Percentiles rank a stretch among this genome's conserved stretches.
Evolutionary conservation across 1,140 invertebrate species (phyloP).

Genomic region (Cydia pomonella): DNA sequence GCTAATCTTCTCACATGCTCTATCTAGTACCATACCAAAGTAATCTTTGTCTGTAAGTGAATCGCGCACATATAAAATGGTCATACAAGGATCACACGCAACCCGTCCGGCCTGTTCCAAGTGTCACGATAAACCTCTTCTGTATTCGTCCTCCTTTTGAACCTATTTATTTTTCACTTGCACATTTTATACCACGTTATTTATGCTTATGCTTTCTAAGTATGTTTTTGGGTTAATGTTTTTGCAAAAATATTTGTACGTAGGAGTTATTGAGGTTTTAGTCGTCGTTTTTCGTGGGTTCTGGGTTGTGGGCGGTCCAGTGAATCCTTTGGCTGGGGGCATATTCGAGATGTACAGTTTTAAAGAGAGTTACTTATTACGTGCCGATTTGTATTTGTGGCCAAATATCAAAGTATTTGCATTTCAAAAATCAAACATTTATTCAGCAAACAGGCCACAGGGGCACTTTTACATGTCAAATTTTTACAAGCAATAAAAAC

Average conservation of each 20-base stretch:
- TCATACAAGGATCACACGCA: constrained; percentile 16
- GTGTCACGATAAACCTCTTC: constrained; percentile 28
- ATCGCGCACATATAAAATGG: constrained; percentile 18
- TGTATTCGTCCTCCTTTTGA: constrained; percentile 30
- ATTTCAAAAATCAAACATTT: too few relatives aligned
- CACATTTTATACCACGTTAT: constrained; percentile 22
- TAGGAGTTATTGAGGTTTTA: background rate
- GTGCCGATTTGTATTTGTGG: too few relatives aligned
- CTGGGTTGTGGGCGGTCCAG: background rate
- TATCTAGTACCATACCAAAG: background rate
- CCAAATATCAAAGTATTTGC: too few relatives aligned
- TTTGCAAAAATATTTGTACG: constrained; percentile 5
- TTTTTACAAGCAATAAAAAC: too few relatives aligned
- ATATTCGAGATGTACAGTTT: too few relatives aligned
- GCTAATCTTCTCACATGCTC: background rate
- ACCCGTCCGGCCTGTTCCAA: constrained; percentile 25
- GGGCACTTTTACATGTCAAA: too few relatives aligned
- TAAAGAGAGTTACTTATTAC: too few relatives aligned
- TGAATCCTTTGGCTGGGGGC: background rate
- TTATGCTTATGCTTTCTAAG: constrained; percentile 30
- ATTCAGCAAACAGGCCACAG: too few relatives aligned
- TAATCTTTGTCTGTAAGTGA: background rate
- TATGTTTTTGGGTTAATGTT: constrained; percentile 32
- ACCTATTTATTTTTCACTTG: constrained; percentile 30
- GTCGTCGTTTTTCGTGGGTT: background rate